Conservation (phyloP, 2,113 vertebrate genomes). For the Nothoprocta pentlandii region DNA sequence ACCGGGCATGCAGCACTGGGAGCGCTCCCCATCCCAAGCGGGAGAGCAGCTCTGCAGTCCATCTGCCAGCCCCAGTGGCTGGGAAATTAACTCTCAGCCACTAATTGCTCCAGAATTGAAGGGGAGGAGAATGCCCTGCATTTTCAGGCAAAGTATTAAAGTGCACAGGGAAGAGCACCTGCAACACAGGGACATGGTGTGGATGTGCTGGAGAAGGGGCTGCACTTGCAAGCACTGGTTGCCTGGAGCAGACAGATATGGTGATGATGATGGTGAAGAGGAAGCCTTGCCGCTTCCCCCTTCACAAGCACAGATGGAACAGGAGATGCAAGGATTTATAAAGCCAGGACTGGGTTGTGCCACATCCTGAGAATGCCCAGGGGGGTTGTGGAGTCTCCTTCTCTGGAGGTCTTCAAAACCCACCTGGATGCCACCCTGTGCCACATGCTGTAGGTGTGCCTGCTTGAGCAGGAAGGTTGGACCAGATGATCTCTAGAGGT, state of each 20-base stretch:
- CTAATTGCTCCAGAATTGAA: neutral
- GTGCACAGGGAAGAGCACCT: neutral
- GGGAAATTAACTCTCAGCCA: slow-evolving; percentile 19
- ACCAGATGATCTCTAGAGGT: too few species aligned
- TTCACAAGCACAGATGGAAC: neutral
- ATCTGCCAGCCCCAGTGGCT: neutral
- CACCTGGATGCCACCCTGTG: too few species aligned
- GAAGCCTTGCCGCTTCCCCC: neutral
- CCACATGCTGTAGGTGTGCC: too few species aligned
- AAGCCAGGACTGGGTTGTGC: neutral
- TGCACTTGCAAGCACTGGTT: fast-evolving
- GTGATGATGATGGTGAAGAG: neutral
- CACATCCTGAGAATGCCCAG: neutral
- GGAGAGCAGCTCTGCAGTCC: slow-evolving; percentile 12
- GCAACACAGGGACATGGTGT: neutral
- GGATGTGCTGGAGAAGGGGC: fast-evolving
- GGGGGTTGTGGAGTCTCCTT: too few species aligned
- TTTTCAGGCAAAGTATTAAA: neutral
- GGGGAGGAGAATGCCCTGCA: fast-evolving
- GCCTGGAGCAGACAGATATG: fast-evolving
- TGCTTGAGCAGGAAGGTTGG: too few species aligned
- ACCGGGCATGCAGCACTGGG: neutral
- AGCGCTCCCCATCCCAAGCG: neutral
- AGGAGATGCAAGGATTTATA: neutral
- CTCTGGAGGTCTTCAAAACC: too few species aligned